A percentile compares a stretch with the other conserved stretches of the same genome.
These are phyloP conservation scores for Myopa tessellatipennis DNA, from an alignment of 2,888 invertebrate species.

Conservation along the genomic window DNA sequence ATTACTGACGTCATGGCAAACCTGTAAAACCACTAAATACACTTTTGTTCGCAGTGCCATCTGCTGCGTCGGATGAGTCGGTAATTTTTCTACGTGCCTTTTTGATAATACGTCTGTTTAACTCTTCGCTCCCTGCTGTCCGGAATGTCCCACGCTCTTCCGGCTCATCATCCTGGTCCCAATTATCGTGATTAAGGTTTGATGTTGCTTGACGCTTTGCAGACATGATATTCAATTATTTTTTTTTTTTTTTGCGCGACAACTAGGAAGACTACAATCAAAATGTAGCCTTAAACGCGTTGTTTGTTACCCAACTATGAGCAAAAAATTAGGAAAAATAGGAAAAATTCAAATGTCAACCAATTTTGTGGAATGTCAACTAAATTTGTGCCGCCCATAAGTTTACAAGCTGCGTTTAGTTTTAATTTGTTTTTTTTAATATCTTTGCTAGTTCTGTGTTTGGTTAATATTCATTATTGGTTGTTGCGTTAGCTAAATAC, in stretches of 20 bases:
- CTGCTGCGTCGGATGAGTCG: constrained; percentile 41
- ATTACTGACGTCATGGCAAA: constrained; percentile 61
- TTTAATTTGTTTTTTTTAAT: too few species aligned
- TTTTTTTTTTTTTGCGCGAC: background rate
- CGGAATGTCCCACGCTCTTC: constrained; percentile 83
- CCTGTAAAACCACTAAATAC: constrained; percentile 79
- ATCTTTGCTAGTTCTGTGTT: too few species aligned
- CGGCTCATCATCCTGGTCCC: constrained; percentile 82
- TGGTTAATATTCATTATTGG: too few species aligned
- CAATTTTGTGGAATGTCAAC: too few species aligned
- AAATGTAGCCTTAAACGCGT: too few species aligned
- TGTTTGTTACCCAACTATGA: too few species aligned
- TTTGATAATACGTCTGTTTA: constrained; percentile 82
- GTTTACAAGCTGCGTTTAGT: too few species aligned
- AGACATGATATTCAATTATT: constrained; percentile 70
- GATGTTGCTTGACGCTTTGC: constrained; percentile 79
- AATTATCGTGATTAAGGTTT: constrained; percentile 86
- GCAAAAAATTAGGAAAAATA: too few species aligned
- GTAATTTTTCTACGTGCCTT: constrained; percentile 73
- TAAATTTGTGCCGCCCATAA: too few species aligned
- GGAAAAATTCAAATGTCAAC: too few species aligned
- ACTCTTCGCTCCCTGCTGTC: constrained; percentile 75
- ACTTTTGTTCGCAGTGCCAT: constrained; percentile 61
- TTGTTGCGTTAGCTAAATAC: too few species aligned
- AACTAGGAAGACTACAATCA: too few species aligned